Percentiles rank a stretch among this genome's conserved stretches.
Evolutionary conservation across 1,140 invertebrate species (phyloP).

Genomic region (Pomacea maculata): DNA sequence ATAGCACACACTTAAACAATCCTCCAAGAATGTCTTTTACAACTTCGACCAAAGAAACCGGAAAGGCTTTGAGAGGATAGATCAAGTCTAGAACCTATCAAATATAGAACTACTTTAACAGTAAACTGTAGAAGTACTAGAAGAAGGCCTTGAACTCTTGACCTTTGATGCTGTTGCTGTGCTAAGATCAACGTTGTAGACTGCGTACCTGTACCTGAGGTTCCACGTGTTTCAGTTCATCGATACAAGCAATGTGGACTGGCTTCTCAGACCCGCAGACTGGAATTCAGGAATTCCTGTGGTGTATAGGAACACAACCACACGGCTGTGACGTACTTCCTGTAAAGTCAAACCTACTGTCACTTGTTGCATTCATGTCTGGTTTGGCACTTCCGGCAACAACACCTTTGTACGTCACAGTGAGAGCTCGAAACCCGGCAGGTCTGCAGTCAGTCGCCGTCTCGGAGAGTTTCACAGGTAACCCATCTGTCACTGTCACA

Average conservation of each 20-base stretch:
- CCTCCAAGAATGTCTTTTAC: too few species aligned
- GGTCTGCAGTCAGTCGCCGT: constrained; percentile 20
- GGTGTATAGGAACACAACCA: constrained; percentile 32
- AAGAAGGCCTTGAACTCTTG: too few species aligned
- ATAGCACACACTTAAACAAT: too few species aligned
- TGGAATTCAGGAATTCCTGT: constrained; percentile 36
- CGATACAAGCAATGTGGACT: constrained; percentile 28
- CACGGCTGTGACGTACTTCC: constrained; percentile 32
- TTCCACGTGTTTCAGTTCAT: constrained; percentile 20
- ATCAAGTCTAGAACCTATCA: too few species aligned
- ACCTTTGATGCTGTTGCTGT: too few species aligned
- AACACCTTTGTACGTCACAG: constrained; percentile 32
- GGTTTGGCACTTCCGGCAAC: constrained; percentile 26
- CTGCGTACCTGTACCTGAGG: too few species aligned
- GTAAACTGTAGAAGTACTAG: too few species aligned
- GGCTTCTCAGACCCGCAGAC: constrained; percentile 48
- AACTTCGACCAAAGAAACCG: too few species aligned
- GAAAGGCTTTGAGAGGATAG: too few species aligned
- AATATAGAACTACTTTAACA: too few species aligned
- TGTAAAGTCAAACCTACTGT: constrained; percentile 15
- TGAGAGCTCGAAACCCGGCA: constrained; percentile 36
- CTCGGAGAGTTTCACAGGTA: constrained; percentile 39
- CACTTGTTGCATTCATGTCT: constrained; percentile 19
- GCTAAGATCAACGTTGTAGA: background rate
- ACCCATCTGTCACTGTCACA: constrained; percentile 5